phyloP scores from a whole-genome alignment of 2,113 vertebrate species.

The Atlantisia rogersi region DNA sequence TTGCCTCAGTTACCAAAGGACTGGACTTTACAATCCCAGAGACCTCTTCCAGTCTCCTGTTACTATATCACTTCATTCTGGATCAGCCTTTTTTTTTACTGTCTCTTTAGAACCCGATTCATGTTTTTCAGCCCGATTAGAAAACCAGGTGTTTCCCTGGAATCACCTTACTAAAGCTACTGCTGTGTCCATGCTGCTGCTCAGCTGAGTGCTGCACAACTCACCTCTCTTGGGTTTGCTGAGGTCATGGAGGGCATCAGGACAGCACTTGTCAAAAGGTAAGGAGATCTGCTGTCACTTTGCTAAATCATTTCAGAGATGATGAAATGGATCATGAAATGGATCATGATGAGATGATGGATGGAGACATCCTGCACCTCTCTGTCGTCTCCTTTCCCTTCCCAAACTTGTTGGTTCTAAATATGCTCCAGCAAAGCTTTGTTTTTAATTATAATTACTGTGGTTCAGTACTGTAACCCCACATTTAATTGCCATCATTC shows the following conservation, averaged over 20 bases:
- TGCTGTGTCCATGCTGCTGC: background rate
- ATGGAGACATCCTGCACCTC: background rate
- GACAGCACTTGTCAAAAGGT: background rate
- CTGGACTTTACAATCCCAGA: background rate
- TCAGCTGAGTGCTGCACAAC: background rate
- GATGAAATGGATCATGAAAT: background rate
- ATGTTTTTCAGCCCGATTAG: constrained; percentile 30
- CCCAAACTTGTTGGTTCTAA: background rate
- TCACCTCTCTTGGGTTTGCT: constrained; percentile 4
- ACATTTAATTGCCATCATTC: background rate
- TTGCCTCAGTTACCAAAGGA: background rate
- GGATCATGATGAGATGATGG: background rate
- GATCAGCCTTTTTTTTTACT: background rate
- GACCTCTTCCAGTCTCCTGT: background rate
- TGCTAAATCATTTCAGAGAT: constrained; percentile 13
- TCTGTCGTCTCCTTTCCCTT: background rate
- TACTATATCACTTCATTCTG: constrained; percentile 4
- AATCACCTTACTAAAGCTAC: constrained; percentile 15
- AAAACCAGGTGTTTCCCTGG: constrained; percentile 15
- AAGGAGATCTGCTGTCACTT: background rate
- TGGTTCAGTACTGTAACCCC: background rate
- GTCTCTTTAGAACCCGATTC: constrained; percentile 27
- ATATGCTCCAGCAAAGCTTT: background rate
- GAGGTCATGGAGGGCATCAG: background rate
- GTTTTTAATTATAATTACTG: background rate